These are phyloP conservation scores for Idaea dimidiata DNA, from an alignment of 2,888 invertebrate species.

Conservation along the genomic window DNA sequence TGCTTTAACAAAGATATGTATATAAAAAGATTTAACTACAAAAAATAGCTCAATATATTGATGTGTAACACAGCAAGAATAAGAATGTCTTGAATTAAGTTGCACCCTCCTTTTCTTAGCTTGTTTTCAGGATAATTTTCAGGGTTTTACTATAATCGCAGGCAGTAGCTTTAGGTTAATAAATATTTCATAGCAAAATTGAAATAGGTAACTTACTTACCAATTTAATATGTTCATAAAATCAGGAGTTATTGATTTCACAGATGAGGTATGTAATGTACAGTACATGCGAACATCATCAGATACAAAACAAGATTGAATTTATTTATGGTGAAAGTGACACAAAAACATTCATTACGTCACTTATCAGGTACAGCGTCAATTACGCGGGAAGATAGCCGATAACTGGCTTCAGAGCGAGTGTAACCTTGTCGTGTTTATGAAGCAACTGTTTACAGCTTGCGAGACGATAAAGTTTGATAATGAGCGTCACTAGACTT, in stretches of 20 bases:
- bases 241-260: no score
- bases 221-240: no score
- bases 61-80: no score
- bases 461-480: conserved; percentile 32
- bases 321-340: conserved; percentile 55
- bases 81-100: conserved; percentile 9
- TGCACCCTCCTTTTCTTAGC: no score
- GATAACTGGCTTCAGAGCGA: conserved; percentile 27
- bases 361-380: conserved; percentile 47
- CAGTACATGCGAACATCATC: background rate
- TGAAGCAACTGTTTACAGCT: conserved; percentile 60
- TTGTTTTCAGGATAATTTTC: no score
- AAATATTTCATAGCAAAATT: no score
- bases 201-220: no score
- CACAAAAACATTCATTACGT: conserved; percentile 59
- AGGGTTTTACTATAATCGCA: no score
- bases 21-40: no score
- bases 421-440: conserved; percentile 53
- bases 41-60: no score
- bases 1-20: background rate
- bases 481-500: conserved; percentile 35
- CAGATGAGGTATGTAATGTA: no score
- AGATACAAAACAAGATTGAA: background rate
- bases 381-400: conserved; percentile 63
- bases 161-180: no score